These are phyloP conservation scores for Diaprepes abbreviatus DNA, from an alignment of 2,888 invertebrate species.

Conservation along the genomic window DNA sequence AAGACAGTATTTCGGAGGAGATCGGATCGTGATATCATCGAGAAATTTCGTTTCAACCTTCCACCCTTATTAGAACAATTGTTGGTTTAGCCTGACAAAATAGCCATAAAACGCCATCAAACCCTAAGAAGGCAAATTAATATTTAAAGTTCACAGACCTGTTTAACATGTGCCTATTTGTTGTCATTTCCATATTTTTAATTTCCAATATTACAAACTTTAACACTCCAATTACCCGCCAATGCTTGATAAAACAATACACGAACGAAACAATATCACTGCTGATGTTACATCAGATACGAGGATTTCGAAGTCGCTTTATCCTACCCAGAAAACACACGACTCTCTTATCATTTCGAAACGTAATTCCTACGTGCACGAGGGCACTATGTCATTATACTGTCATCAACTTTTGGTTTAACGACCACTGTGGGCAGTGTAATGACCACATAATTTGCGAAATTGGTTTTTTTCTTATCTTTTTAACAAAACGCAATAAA, in stretches of 20 bases:
- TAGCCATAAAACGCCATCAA: too few species aligned
- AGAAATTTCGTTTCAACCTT: too few species aligned
- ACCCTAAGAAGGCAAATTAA: too few species aligned
- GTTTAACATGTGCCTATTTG: too few species aligned
- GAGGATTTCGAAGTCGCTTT: background rate
- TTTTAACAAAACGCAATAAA: constrained; percentile 3
- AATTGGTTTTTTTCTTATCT: constrained; percentile 5
- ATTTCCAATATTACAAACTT: too few species aligned
- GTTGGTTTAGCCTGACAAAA: too few species aligned
- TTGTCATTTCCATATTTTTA: too few species aligned
- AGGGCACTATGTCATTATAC: constrained; percentile 18
- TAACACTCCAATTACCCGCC: background rate
- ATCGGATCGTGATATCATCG: too few species aligned
- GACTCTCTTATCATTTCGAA: constrained; percentile 6
- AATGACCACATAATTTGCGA: constrained; percentile 6
- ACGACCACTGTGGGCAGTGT: constrained; percentile 13
- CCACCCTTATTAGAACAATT: too few species aligned
- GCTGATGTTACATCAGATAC: constrained; percentile 15
- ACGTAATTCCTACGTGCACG: constrained; percentile 12
- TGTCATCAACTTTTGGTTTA: constrained; percentile 11
- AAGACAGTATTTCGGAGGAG: too few species aligned
- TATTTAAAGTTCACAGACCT: too few species aligned
- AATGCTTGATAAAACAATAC: background rate
- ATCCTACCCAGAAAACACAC: constrained; percentile 15
- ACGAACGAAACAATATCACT: background rate